Evolutionary conservation across 2,888 invertebrate species (phyloP), one percentile per base, ranked within the genome.

Genomic region (Oegoconia quadripuncta): DNA sequence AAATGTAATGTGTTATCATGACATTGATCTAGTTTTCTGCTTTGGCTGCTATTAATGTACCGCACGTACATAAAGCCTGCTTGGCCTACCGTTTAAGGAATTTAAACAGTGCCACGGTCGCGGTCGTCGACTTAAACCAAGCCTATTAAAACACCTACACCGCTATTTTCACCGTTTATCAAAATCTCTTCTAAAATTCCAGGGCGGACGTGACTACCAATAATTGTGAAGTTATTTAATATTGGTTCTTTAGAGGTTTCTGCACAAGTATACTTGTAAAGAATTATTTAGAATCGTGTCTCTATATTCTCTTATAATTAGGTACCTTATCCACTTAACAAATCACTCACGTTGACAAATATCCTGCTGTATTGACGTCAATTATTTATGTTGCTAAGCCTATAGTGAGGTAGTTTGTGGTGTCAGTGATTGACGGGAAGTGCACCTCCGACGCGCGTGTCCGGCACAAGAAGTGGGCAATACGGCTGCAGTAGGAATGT

Each of bases 381-480:
- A n/a, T n/a, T n/a, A n/a, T n/a, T n/a, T n/a, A n/a, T n/a, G n/a
- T n/a, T n/a, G n/a, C n/a, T n/a, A n/a, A n/a, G n/a, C n/a, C n/a
- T n/a, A n/a, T n/a, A 17, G 16, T 22, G 25, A 34, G 23, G 23
- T 16, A 25, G 25, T 34, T 23, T 34, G 25, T 25, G 23, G 15
- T n/a, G 33, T 25, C 25, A 29, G 15, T 11, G 25, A 55, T 44
- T 43, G 46, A 61, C 71, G 70, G 80, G 76, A 79, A 74, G 73
- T 66, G 53, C 60, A 64, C 55, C 69, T 70, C 64, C 60, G 68
- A 52, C 55, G 54, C 55, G 58, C 53, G 62, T 61, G 72, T 75
- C 81, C 79, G 79, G 74, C 63, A 66, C 58, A 52, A 63, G 61
- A 75, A 75, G 79, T 76, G 71, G 73, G 75, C 71, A 64, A 73